Percentiles rank a stretch among this genome's conserved stretches.
These are phyloP conservation scores for Eledone cirrhosa DNA, from an alignment of 2,888 invertebrate species.

Conservation along the genomic window DNA sequence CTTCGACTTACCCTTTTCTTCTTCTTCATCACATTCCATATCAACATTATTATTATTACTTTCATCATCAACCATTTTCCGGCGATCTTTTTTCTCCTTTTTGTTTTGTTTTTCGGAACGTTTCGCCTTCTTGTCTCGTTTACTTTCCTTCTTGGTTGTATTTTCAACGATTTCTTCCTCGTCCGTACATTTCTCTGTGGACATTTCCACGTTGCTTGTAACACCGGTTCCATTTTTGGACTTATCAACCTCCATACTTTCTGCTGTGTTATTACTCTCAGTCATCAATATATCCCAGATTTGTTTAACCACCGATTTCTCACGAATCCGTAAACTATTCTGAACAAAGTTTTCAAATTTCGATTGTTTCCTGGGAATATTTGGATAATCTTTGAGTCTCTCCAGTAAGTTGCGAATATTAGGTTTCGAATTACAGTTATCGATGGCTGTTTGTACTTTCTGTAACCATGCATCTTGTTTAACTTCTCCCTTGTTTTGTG, in stretches of 20 bases:
- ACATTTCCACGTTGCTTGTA: too few species aligned
- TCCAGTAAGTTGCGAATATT: slow-evolving; percentile 75
- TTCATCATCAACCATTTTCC: too few species aligned
- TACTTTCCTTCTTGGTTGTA: too few species aligned
- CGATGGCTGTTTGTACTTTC: slow-evolving; percentile 74
- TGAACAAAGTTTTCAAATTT: slow-evolving; percentile 74
- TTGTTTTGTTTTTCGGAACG: too few species aligned
- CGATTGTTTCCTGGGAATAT: slow-evolving; percentile 85
- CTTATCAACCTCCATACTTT: neutral
- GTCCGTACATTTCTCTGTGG: too few species aligned
- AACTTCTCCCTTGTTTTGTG: slow-evolving; percentile 82
- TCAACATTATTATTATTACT: too few species aligned
- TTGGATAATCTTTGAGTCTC: slow-evolving; percentile 77
- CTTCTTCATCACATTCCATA: neutral
- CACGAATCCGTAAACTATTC: slow-evolving; percentile 71
- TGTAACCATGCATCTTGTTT: slow-evolving; percentile 88
- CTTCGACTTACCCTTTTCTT: neutral
- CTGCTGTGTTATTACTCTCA: neutral
- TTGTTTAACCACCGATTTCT: slow-evolving; percentile 72
- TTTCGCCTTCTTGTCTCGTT: too few species aligned
- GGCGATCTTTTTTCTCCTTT: too few species aligned
- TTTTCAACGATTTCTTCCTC: too few species aligned
- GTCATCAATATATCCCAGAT: slow-evolving; percentile 74
- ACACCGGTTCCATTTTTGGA: too few species aligned
- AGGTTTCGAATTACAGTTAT: slow-evolving; percentile 72